Evolutionary conservation across 2,113 vertebrate genomes (phyloP).

Genomic region (Pachypanchax playfairii): DNA sequence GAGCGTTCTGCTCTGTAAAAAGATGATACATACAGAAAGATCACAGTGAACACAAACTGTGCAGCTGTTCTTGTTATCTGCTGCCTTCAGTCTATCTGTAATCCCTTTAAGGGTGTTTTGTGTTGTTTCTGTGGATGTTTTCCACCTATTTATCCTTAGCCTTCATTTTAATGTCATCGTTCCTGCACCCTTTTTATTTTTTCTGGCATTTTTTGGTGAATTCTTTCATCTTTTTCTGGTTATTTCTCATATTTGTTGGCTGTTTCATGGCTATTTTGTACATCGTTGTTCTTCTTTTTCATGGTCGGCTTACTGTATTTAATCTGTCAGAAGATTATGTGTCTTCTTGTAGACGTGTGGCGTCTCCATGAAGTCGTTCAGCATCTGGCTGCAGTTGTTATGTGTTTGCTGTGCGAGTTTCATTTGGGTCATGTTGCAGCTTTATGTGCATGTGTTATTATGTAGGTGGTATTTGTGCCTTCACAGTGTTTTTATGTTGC

Average conservation of each 20-base stretch:
- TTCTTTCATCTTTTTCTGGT: background rate
- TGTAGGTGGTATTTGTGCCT: background rate
- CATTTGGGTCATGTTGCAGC: background rate
- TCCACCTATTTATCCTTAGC: background rate
- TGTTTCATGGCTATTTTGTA: background rate
- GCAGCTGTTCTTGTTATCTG: background rate
- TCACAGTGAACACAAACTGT: background rate
- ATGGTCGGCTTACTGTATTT: background rate
- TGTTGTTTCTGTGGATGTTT: background rate
- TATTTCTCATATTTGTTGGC: background rate
- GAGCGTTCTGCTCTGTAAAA: background rate
- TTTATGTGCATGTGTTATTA: background rate
- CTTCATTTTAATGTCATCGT: background rate
- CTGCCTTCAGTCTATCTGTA: background rate
- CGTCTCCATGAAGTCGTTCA: background rate
- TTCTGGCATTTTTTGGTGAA: too few relatives aligned
- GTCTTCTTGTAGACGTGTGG: background rate
- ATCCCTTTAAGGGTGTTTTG: slow-evolving; percentile 1
- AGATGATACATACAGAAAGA: background rate
- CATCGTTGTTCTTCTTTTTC: background rate
- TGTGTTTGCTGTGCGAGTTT: background rate
- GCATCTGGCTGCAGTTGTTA: background rate
- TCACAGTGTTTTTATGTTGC: background rate
- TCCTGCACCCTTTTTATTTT: background rate
- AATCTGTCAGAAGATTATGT: background rate